Conservation (phyloP, 35 echinoderm and acorn worm species). For the Holothuria glaberrima region DNA sequence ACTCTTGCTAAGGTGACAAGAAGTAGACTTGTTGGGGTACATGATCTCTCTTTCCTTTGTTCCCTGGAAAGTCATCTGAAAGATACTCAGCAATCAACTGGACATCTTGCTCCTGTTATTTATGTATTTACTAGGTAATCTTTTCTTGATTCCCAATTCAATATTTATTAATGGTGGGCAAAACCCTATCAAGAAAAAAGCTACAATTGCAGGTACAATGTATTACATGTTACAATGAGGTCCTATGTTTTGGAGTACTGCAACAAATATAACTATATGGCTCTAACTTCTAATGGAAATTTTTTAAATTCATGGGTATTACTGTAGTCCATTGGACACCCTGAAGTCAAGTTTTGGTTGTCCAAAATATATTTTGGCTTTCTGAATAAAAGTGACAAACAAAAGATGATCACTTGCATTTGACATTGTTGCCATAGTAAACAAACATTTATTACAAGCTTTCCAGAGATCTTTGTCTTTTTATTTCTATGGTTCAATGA, state of each 20-base stretch:
- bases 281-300: too few species aligned
- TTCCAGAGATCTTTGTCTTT: too few species aligned
- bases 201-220: neutral
- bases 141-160: neutral
- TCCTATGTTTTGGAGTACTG: neutral
- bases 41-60: neutral
- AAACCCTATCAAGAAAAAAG: neutral
- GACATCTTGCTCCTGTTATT: neutral
- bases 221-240: neutral
- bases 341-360: too few species aligned
- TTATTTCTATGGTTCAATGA: too few species aligned
- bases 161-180: neutral
- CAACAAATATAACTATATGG: too few species aligned
- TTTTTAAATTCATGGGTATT: too few species aligned
- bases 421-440: too few species aligned
- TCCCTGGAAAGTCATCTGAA: slow-evolving; percentile 10
- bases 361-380: too few species aligned
- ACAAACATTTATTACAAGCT: too few species aligned
- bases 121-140: slow-evolving; percentile 22
- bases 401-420: too few species aligned
- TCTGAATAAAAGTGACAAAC: too few species aligned
- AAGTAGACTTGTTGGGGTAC: neutral
- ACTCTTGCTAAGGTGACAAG: neutral
- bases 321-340: too few species aligned
- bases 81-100: neutral